These are phyloP conservation scores for Salvelinus alpinus DNA, from an alignment of 2,113 vertebrate species.

Conservation along the genomic window DNA sequence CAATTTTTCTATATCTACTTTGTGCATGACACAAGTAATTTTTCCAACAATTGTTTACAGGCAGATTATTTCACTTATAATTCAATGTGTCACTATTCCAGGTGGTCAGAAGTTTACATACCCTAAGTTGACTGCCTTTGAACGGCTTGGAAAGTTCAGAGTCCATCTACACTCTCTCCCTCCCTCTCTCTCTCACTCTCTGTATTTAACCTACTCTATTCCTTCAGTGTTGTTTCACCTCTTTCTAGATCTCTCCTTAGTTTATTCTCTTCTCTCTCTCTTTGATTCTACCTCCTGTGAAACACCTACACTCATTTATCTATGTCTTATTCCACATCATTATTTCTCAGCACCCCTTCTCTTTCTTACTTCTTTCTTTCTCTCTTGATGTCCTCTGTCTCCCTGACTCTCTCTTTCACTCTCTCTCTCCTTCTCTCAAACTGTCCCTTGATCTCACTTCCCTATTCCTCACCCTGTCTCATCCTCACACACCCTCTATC, in stretches of 20 bases:
- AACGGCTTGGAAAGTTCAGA: no score
- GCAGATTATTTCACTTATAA: no score
- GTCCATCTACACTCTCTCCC: background rate
- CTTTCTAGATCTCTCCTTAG: background rate
- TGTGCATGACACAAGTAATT: no score
- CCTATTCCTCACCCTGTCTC: background rate
- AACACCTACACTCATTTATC: conserved; percentile 29
- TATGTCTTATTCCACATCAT: background rate
- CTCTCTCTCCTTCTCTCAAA: background rate
- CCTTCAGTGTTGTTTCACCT: background rate
- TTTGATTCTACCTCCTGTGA: conserved; percentile 31
- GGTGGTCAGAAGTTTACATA: no score
- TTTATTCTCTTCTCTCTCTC: conserved; percentile 22
- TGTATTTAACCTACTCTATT: background rate
- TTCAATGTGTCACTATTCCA: no score
- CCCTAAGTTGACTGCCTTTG: no score
- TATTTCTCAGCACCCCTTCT: background rate
- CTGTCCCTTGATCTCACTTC: no score
- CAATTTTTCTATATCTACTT: background rate
- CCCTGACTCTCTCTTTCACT: conserved; percentile 3
- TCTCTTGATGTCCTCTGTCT: conserved; percentile 23
- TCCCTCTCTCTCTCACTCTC: background rate
- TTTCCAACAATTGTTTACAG: no score
- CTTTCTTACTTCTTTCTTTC: conserved; percentile 13
- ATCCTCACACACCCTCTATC: conserved; percentile 1